phyloP scores from a whole-genome alignment of 2,797 vertebrate species.

The Darevskia mixta region DNA sequence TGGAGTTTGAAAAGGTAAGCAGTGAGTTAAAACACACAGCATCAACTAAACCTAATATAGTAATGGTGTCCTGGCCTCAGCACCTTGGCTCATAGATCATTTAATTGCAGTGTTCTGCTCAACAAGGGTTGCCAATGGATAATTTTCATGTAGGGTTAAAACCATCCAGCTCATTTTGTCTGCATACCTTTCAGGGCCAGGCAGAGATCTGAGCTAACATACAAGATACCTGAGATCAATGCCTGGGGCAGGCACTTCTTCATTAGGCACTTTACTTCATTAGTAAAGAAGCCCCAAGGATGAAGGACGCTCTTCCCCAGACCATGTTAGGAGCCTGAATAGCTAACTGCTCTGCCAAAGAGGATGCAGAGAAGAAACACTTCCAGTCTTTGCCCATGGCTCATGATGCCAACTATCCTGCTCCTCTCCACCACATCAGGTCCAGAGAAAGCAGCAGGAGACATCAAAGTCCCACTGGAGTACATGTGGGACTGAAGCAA shows the following conservation, averaged over 20 bases:
- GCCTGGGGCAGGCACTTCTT: background rate
- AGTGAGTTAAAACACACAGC: background rate
- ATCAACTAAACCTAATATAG: background rate
- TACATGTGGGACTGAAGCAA: too few species aligned
- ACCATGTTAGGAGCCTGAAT: background rate
- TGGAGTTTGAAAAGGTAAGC: constrained; percentile 31
- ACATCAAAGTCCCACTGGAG: too few species aligned
- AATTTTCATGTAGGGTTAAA: constrained; percentile 56
- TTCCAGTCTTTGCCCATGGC: background rate
- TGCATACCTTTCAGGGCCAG: background rate
- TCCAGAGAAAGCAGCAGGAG: too few species aligned
- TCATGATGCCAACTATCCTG: too few species aligned
- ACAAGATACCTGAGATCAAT: background rate
- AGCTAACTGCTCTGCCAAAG: background rate
- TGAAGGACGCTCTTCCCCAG: background rate
- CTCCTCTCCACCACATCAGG: too few species aligned
- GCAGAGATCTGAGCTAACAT: background rate
- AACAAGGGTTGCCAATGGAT: constrained; percentile 46
- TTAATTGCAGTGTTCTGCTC: constrained; percentile 16
- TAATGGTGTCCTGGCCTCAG: constrained; percentile 44
- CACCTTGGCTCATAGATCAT: constrained; percentile 47
- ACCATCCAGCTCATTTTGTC: constrained; percentile 53
- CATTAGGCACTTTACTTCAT: background rate
- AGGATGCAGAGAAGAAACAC: background rate
- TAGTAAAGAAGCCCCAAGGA: background rate